Conservation (phyloP, 2,888 invertebrate species). For the Ischnura elegans region DNA sequence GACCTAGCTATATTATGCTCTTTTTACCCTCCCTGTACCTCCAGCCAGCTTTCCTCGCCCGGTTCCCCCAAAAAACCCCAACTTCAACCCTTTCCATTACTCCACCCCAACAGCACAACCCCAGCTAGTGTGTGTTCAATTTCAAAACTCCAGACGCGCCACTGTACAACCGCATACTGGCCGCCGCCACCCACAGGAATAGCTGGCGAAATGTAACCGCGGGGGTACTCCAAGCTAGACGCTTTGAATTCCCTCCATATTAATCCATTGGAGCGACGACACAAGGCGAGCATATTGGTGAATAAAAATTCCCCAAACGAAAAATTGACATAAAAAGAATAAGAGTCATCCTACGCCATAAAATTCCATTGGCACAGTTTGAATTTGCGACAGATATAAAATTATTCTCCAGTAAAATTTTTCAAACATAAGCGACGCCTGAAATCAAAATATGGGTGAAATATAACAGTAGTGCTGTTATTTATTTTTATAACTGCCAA, state of each 20-base stretch:
- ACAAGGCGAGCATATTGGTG: neutral
- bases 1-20: neutral
- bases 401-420: no score
- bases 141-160: conserved; percentile 15
- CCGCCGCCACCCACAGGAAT: neutral
- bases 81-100: neutral
- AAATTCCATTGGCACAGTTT: no score
- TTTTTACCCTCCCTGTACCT: no score
- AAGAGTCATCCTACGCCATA: neutral
- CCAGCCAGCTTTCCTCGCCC: neutral
- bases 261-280: neutral
- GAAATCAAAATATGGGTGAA: no score
- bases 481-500: no score
- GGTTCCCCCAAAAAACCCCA: neutral
- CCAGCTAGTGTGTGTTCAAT: neutral
- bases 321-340: no score
- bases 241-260: neutral
- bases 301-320: no score
- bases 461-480: no score
- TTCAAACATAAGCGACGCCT: no score
- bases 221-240: neutral
- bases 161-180: neutral
- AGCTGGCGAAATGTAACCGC: neutral
- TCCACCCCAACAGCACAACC: neutral
- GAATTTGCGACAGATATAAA: no score